Percentiles rank a stretch among this genome's conserved stretches.
Evolutionary conservation across 1,140 invertebrate species (phyloP).

Genomic region (Listronotus oregonensis): DNA sequence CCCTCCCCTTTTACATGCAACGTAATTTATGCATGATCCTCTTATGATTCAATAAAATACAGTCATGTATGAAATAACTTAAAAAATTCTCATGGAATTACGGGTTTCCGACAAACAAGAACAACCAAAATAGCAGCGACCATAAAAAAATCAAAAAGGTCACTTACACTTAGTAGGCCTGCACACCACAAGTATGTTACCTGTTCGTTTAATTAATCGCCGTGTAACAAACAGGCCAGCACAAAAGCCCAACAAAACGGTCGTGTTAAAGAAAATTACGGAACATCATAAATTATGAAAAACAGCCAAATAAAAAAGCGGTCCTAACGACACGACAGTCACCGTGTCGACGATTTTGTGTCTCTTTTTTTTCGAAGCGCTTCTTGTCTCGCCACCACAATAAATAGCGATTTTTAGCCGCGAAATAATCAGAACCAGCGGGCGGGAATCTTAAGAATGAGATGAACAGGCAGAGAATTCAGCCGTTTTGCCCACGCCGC

Average conservation of each 20-base stretch:
- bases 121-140: not conserved
- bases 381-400: slow-evolving; percentile 8
- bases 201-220: slow-evolving; percentile 28
- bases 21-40: too few species aligned
- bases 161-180: slow-evolving; percentile 11
- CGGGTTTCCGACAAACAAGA: too few species aligned
- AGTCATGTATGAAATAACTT: too few species aligned
- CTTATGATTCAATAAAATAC: too few species aligned
- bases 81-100: too few species aligned
- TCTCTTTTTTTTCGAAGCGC: slow-evolving; percentile 2
- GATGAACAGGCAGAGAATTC: slow-evolving; percentile 17
- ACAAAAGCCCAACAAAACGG: slow-evolving; percentile 27
- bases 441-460: slow-evolving; percentile 24
- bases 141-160: slow-evolving; percentile 21
- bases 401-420: slow-evolving; percentile 19
- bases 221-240: slow-evolving; percentile 23
- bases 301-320: slow-evolving; percentile 21
- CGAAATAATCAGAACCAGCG: slow-evolving; percentile 21
- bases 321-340: slow-evolving; percentile 18
- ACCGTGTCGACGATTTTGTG: slow-evolving; percentile 15
- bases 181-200: slow-evolving; percentile 10
- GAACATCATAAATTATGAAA: slow-evolving; percentile 27
- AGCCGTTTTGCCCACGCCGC: slow-evolving; percentile 22
- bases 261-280: slow-evolving; percentile 31
- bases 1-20: too few species aligned